phyloP scores from a whole-genome alignment of 2,113 vertebrate species.

The Parus major region DNA sequence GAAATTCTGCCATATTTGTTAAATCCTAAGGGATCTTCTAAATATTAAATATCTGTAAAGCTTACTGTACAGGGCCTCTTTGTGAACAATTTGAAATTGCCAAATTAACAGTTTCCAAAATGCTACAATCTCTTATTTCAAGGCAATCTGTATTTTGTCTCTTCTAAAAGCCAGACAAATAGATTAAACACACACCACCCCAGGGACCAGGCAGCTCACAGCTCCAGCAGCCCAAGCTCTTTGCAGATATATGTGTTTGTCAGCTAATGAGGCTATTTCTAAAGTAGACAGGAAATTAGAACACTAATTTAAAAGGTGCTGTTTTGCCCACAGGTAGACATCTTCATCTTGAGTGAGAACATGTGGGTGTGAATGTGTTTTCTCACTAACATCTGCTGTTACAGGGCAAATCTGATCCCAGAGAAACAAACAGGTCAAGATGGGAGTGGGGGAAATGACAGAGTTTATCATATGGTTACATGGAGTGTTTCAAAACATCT shows the following conservation, averaged over 20 bases:
- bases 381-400: not conserved
- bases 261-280: not conserved
- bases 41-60: not conserved
- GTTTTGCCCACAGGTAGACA: not conserved
- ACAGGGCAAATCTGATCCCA: not conserved
- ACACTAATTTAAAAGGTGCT: slow-evolving; percentile 9
- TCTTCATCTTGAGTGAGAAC: not conserved
- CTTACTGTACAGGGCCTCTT: not conserved
- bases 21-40: not conserved
- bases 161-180: not conserved
- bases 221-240: not conserved
- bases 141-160: not conserved
- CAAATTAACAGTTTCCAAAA: too few relatives aligned
- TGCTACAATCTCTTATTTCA: not conserved
- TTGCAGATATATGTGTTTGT: not conserved
- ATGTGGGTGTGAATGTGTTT: not conserved
- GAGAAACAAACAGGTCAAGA: not conserved
- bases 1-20: not conserved
- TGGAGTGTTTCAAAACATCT: not conserved
- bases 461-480: not conserved
- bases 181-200: not conserved
- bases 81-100: not conserved
- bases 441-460: rapidly evolving
- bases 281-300: not conserved
- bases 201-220: not conserved